These are phyloP conservation scores for Cremastinae sp. DNA, from an alignment of 2,888 invertebrate species.

Conservation along the genomic window DNA sequence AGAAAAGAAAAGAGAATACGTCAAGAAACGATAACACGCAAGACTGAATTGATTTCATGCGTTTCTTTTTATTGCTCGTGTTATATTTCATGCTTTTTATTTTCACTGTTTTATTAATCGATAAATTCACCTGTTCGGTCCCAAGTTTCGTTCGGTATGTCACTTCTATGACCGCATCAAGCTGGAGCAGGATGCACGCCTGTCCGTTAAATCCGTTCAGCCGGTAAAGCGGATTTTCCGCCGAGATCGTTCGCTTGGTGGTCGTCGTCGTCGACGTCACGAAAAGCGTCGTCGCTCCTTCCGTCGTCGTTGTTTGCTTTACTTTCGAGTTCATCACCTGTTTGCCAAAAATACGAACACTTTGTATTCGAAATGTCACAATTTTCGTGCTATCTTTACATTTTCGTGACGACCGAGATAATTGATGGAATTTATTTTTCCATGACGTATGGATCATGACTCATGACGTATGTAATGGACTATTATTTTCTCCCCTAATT, in stretches of 20 bases:
- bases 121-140: constrained; percentile 80
- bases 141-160: constrained; percentile 86
- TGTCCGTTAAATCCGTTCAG: constrained; percentile 86
- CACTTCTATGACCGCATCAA: constrained; percentile 87
- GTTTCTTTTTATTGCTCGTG: background rate
- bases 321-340: constrained; percentile 68
- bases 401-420: no score
- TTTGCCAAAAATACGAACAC: constrained; percentile 27
- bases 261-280: constrained; percentile 73
- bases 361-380: background rate
- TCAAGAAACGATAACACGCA: constrained; percentile 11
- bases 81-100: background rate
- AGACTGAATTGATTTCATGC: background rate
- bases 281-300: constrained; percentile 79
- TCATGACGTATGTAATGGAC: no score
- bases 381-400: background rate
- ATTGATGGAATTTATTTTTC: no score
- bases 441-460: no score
- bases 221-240: constrained; percentile 82
- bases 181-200: constrained; percentile 89
- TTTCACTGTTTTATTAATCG: background rate
- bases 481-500: no score
- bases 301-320: constrained; percentile 72
- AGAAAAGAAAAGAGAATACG: constrained; percentile 63
- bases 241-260: constrained; percentile 79